These are phyloP conservation scores for Geotrupes spiniger DNA, from an alignment of 2,888 invertebrate species.

Conservation along the genomic window DNA sequence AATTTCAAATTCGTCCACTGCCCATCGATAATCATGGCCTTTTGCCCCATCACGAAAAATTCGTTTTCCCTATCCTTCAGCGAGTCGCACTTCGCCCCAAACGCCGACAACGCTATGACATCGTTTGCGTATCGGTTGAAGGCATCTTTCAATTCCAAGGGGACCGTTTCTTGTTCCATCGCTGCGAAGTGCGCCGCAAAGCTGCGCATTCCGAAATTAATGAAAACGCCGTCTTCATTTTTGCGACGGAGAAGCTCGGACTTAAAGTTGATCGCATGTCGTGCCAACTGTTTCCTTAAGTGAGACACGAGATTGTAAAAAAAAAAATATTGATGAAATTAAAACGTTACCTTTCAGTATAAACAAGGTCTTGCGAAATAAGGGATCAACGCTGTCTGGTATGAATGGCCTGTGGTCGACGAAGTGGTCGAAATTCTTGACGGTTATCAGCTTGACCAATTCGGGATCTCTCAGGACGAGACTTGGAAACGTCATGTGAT, in stretches of 20 bases:
- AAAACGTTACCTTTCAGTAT: conserved; percentile 26
- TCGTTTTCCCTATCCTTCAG: conserved; percentile 51
- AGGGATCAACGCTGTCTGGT: conserved; percentile 33
- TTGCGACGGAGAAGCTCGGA: no score
- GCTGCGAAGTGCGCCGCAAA: conserved; percentile 35
- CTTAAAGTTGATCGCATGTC: no score
- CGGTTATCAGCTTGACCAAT: conserved; percentile 42
- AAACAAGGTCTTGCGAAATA: conserved; percentile 30
- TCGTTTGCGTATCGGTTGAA: conserved; percentile 50
- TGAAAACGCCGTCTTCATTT: no score
- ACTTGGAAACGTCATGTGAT: conserved; percentile 30
- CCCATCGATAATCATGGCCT: conserved; percentile 34
- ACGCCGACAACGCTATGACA: conserved; percentile 53
- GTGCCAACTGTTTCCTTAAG: no score
- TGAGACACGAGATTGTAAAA: no score
- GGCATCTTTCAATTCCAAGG: conserved; percentile 39
- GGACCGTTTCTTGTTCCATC: conserved; percentile 16
- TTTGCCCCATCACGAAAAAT: conserved; percentile 54
- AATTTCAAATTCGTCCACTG: no score
- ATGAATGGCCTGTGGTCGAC: conserved; percentile 38
- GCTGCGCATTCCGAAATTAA: conserved; percentile 43
- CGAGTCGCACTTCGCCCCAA: conserved; percentile 54
- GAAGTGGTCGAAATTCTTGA: conserved; percentile 47
- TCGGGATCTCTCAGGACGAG: conserved; percentile 37
- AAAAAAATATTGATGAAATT: no score